phyloP scores from a whole-genome alignment of 2,888 invertebrate species.

The Gymnocheta viridis region DNA sequence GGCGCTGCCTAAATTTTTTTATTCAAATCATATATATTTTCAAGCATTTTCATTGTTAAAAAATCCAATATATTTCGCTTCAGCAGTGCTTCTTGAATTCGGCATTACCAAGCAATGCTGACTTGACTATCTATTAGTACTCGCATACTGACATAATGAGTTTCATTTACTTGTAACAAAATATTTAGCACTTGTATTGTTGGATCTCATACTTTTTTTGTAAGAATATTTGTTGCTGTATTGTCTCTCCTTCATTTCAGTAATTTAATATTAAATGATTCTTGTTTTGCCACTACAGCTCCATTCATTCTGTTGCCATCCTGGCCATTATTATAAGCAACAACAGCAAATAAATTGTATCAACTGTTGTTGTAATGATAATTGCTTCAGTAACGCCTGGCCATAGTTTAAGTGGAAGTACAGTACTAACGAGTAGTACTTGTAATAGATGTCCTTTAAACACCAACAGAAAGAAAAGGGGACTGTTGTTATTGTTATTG shows the following conservation, averaged over 20 bases:
- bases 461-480: slow-evolving; percentile 6
- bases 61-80: not conserved
- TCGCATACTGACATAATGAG: slow-evolving; percentile 31
- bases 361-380: slow-evolving; percentile 74
- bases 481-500: slow-evolving; percentile 32
- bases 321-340: slow-evolving; percentile 11
- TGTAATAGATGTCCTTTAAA: slow-evolving; percentile 34
- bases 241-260: slow-evolving; percentile 37
- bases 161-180: slow-evolving; percentile 44
- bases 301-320: not conserved
- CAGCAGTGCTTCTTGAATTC: not conserved
- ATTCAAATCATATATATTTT: too few species aligned
- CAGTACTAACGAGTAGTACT: slow-evolving; percentile 41
- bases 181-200: slow-evolving; percentile 22
- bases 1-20: too few species aligned
- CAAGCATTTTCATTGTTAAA: too few species aligned
- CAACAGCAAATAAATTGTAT: slow-evolving; percentile 36
- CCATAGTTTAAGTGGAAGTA: slow-evolving; percentile 32
- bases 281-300: not conserved
- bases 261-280: slow-evolving; percentile 59
- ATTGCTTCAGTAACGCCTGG: slow-evolving; percentile 72
- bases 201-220: slow-evolving; percentile 13
- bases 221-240: slow-evolving; percentile 42
- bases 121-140: slow-evolving; percentile 2
- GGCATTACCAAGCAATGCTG: not conserved